Evolutionary conservation across 2,888 invertebrate genomes (phyloP).

Genomic region (Nycteola revayana): DNA sequence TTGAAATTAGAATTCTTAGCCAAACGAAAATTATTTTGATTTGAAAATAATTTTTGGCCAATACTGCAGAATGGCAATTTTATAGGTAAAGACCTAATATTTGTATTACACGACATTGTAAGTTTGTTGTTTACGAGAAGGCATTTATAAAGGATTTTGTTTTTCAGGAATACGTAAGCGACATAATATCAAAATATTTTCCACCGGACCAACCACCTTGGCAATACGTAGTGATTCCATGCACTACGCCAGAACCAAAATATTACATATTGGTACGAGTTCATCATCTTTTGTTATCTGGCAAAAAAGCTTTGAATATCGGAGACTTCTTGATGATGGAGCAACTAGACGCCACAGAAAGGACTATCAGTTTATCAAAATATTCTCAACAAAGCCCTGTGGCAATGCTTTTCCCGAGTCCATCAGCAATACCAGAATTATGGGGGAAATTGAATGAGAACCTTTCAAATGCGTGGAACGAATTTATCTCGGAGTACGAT

Average conservation of each 20-base stretch:
- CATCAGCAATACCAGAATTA: constrained; percentile 84
- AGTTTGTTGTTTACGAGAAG: no score
- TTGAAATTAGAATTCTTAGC: no score
- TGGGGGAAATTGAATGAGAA: constrained; percentile 86
- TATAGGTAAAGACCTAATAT: no score
- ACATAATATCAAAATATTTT: constrained; percentile 89
- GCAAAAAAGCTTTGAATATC: constrained; percentile 86
- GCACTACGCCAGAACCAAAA: constrained; percentile 71
- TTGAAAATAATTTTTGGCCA: no score
- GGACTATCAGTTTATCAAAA: constrained; percentile 45
- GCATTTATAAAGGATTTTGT: neutral
- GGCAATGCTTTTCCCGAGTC: constrained; percentile 80
- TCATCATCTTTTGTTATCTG: constrained; percentile 89
- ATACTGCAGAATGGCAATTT: no score
- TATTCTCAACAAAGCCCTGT: constrained; percentile 67
- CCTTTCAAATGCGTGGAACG: constrained; percentile 89
- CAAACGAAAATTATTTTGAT: no score
- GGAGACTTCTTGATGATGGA: constrained; percentile 88
- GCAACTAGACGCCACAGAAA: constrained; percentile 60
- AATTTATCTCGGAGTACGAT: constrained; percentile 89
- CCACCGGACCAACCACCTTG: constrained; percentile 88
- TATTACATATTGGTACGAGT: constrained; percentile 88
- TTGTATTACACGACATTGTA: no score
- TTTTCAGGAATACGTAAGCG: constrained; percentile 88
- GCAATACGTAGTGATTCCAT: constrained; percentile 90